Evolutionary conservation across 2,113 vertebrate species (phyloP), one percentile per base, ranked within the genome.

Genomic region (Dipodomys merriami): DNA sequence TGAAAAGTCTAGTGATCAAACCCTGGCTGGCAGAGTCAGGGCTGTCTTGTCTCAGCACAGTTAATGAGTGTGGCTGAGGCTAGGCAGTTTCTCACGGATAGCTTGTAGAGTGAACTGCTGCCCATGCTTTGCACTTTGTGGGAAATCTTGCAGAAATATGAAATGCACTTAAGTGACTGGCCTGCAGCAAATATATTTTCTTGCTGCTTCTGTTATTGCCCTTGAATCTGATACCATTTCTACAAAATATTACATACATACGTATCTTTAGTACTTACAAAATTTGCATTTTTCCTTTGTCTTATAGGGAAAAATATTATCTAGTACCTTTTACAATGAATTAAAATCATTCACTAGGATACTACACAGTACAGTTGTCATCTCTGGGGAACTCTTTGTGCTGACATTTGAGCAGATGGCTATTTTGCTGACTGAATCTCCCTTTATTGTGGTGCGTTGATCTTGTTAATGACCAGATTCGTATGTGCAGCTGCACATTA

Each of bases 401-500:
- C 91, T 85, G 93, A 90, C 65, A 25, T 81, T 81, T 15, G 87
- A 95, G 74, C 84, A 83, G 62, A 23, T 30, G 0, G 0, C 87
- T 91, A 81, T 96, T 29, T 12, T 91, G 20, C 67, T 91, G 79
- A 57, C 33, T 95, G 8, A 2, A 0, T 16, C 23, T 95, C 95
- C 96, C 67, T 91, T 22, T 93, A 76, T 93, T 20, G n/a, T 88
- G 67, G 69, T 91, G 84, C 67, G 73, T 84, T 85, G 68, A 92
- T 92, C 94, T 91, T 29, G 23, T n/a, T 86, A 39, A 12, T 74
- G 76, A 86, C 64, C 77, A 77, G 22, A 91, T 94, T 95, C 93
- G 90, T 90, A 9, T 16, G 78, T 83, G 94, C 93, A 96, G 95
- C 92, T 90, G 92, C 92, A n/a, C 33, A 8, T 90, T 53, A 29